Evolutionary conservation across 2,888 invertebrate species (phyloP), one percentile per base, ranked within the genome.

Genomic region (Drosophila helvetica): DNA sequence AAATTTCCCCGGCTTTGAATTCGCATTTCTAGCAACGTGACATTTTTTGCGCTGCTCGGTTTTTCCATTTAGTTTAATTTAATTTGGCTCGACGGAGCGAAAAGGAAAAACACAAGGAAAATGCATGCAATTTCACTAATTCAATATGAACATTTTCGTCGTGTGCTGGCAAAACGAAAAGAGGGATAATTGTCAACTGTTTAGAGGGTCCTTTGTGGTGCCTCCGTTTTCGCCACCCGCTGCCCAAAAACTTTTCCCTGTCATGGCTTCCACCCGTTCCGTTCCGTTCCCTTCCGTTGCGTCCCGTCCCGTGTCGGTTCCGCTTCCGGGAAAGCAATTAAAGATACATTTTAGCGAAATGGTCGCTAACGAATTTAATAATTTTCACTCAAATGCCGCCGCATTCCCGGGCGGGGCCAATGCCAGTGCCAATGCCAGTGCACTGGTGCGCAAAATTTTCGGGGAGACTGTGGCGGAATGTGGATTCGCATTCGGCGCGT

Each of bases 321-420:
- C 42, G 52, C 27, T 71, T 78, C 79, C 74, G 64, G 69, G 18
- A 60, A 65, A 54, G 63, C 74, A 87, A 84, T 84, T 72, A 68
- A 52, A 66, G 61, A 70, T 71, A 64, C 78, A 75, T 70, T 78
- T 84, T 53, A n/a, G 27, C 54, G 12, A 43, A 45, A 71, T 54
- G 71, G 52, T 18, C 54, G 64, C 66, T 46, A 62, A 73, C 55
- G 69, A 64, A 71, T 83, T 67, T 62, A 56, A 30, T 66, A 80
- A 75, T 81, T 53, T 63, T n/a, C 64, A 52, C 48, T 43, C 45
- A 63, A 64, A 64, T 38, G 45, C 50, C 43, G 30, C 57, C 22
- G 15, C 47, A 50, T 57, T 57, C 6, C 38, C 15, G 15, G 38
- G 4, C 33, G 12, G 33, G 4, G 42, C 50, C 48, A 54, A 54